Evolutionary conservation across 2,888 invertebrate genomes (phyloP).

Genomic region (Ichneumon xanthorius): DNA sequence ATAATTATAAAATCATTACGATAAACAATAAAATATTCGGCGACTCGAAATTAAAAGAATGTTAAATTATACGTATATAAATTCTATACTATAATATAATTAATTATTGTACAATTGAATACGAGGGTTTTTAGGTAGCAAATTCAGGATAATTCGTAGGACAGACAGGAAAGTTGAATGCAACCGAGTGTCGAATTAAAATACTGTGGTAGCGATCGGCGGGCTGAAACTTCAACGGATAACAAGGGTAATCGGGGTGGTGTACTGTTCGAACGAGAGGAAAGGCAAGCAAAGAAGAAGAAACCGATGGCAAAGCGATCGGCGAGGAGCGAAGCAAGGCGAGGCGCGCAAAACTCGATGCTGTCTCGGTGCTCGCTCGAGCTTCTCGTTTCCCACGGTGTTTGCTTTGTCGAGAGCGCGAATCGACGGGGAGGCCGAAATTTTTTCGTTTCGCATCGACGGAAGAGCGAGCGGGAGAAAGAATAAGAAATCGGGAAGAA

Average conservation of each 20-base stretch:
- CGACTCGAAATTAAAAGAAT: too few relatives aligned
- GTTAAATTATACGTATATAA: too few relatives aligned
- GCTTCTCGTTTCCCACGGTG: constrained; percentile 81
- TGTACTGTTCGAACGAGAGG: constrained; percentile 13
- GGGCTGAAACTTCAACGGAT: constrained; percentile 11
- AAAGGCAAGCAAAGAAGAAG: constrained; percentile 11
- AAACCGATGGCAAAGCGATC: constrained; percentile 30
- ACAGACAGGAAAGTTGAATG: neutral
- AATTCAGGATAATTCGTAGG: neutral
- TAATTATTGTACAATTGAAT: neutral
- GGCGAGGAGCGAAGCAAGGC: constrained; percentile 30
- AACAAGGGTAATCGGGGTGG: constrained; percentile 33
- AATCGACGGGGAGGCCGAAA: constrained; percentile 68
- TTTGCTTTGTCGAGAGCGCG: constrained; percentile 79
- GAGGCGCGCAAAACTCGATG: constrained; percentile 35
- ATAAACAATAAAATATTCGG: too few relatives aligned
- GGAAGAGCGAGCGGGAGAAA: constrained; percentile 40
- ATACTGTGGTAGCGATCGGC: neutral
- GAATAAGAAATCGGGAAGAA: constrained; percentile 25
- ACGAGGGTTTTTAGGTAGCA: neutral
- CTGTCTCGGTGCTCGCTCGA: constrained; percentile 70
- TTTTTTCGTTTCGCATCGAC: constrained; percentile 71
- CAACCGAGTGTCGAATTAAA: neutral
- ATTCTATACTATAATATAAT: neutral
- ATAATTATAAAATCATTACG: too few relatives aligned